These are phyloP conservation scores for Centruroides sculpturatus DNA, from an alignment of 1,140 invertebrate species.

Conservation along the genomic window DNA sequence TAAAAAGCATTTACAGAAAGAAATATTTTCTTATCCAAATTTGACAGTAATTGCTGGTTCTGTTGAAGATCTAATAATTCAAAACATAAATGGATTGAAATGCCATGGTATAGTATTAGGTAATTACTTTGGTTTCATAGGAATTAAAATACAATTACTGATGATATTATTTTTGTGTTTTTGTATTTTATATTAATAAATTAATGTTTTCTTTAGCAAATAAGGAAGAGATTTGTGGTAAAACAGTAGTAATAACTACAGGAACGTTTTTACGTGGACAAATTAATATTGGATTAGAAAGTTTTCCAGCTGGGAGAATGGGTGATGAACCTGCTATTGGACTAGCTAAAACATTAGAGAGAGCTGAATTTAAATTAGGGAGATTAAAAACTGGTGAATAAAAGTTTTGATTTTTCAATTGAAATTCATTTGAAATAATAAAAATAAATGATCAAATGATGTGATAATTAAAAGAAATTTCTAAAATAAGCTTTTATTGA, in stretches of 20 bases:
- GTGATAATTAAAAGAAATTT: no score
- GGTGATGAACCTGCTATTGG: constrained; percentile 69
- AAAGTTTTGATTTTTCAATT: no score
- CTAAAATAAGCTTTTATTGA: no score
- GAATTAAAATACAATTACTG: no score
- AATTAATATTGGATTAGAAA: constrained; percentile 72
- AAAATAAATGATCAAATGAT: no score
- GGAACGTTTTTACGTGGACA: constrained; percentile 84
- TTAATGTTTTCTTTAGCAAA: constrained; percentile 32
- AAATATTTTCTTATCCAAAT: constrained; percentile 47
- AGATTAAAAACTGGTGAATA: constrained; percentile 65
- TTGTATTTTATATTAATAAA: no score
- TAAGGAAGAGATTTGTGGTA: constrained; percentile 43
- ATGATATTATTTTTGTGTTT: no score
- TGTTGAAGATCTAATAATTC: constrained; percentile 58
- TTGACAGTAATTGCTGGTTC: constrained; percentile 53
- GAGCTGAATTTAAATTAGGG: constrained; percentile 59
- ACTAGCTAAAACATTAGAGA: constrained; percentile 59
- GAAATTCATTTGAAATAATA: no score
- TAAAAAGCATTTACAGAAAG: constrained; percentile 64
- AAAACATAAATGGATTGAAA: no score
- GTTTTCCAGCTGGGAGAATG: constrained; percentile 64
- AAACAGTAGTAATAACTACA: constrained; percentile 71
- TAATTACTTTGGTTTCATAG: no score
- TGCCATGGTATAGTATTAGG: no score